Conservation (phyloP, 2,797 vertebrate species). For the Diplodus puntazzo region DNA sequence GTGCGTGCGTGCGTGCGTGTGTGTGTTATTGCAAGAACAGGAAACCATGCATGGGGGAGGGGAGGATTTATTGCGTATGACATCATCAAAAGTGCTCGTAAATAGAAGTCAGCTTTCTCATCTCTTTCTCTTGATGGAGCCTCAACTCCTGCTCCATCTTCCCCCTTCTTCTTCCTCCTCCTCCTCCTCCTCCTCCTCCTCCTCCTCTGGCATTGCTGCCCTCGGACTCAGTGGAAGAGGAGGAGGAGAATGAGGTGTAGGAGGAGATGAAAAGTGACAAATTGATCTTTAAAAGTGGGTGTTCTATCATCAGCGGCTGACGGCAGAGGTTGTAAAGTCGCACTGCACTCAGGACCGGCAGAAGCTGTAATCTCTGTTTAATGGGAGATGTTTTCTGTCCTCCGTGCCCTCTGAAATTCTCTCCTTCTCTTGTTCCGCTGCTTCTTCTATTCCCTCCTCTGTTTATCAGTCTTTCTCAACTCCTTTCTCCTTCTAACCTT, state of each 20-base stretch:
- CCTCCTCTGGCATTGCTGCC: constrained; percentile 22
- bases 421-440: not conserved
- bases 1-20: not conserved
- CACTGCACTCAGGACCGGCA: constrained; percentile 39
- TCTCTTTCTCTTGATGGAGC: not conserved
- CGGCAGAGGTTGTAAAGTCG: constrained; percentile 61
- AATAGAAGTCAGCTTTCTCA: constrained; percentile 42
- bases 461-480: not conserved
- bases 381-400: constrained; percentile 62
- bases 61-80: constrained; percentile 54
- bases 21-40: not conserved
- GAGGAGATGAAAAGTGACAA: constrained; percentile 78
- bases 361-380: constrained; percentile 64
- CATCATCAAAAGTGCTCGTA: constrained; percentile 61
- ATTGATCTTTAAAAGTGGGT: constrained; percentile 74
- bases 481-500: not conserved
- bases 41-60: not conserved
- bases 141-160: not conserved
- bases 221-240: not conserved
- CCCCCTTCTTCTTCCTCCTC: not conserved
- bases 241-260: constrained; percentile 61
- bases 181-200: constrained; percentile 1
- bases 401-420: not conserved
- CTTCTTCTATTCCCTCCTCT: not conserved
- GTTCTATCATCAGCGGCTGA: constrained; percentile 69